Evolutionary conservation across 1,140 invertebrate species (phyloP), one percentile per base, ranked within the genome.

Genomic region (Orchestia grillus): DNA sequence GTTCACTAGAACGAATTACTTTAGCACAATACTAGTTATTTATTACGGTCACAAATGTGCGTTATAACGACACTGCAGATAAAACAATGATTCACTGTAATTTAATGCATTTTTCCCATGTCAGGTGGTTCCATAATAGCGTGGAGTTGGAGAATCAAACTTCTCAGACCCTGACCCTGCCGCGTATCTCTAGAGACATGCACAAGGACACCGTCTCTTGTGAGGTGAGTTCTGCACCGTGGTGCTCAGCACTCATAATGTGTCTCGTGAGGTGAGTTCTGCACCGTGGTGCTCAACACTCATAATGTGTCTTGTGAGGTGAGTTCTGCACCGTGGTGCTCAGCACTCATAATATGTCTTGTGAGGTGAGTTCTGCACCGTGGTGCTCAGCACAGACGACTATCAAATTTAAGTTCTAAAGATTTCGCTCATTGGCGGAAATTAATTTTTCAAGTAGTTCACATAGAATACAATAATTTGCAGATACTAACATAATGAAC

Each of bases 41-140:
- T 77, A 15, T 36, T 77, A 19, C 47, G 19, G 6, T 8, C 6
- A 53, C 47, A 19, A 53, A 53, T 8, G 19, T 19, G 19, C 47
- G 19, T 53, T n/a, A n/a, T n/a, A 53, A 53, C 47, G 47, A 53
- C 6, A 19, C 47, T 53, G 47, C 47, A 53, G 47, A n/a, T n/a
- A n/a, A n/a, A n/a, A n/a, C n/a, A n/a, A n/a, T n/a, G n/a, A n/a
- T n/a, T n/a, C n/a, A n/a, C n/a, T n/a, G n/a, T n/a, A n/a, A n/a
- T n/a, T n/a, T n/a, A n/a, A n/a, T n/a, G n/a, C n/a, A n/a, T n/a
- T n/a, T n/a, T n/a, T n/a, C n/a, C n/a, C n/a, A n/a, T n/a, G n/a
- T n/a, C 96, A 96, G 96, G 41, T 96, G 96, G 96, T 96, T 62
- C 90, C 96, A 96, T 77, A 96, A 96, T 57, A 57, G 77, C 53